Conservation (phyloP, 2,797 vertebrate species). For the Rousettus madagascariensis region DNA sequence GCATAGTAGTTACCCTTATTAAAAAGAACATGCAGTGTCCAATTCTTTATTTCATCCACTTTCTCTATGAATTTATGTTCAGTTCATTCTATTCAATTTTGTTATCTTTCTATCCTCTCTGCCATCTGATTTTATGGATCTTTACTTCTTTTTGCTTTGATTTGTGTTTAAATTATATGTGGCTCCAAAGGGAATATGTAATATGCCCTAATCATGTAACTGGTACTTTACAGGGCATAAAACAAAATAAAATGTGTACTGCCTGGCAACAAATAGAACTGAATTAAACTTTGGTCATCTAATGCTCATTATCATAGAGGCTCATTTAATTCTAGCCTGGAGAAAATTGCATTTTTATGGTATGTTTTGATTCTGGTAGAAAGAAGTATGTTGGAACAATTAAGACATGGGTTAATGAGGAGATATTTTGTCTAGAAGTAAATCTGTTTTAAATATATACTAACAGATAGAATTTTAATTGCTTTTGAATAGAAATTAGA, state of each 20-base stretch:
- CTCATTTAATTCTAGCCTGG: conserved; percentile 32
- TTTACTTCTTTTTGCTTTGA: not conserved
- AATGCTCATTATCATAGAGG: not conserved
- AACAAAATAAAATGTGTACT: conserved; percentile 18
- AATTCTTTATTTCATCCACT: not conserved
- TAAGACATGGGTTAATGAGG: conserved; percentile 59
- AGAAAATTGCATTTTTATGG: conserved; percentile 60
- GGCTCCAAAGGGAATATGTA: not conserved
- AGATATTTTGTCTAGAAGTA: conserved; percentile 30
- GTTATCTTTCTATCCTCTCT: not conserved
- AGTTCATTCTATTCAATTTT: not conserved
- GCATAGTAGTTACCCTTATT: not conserved
- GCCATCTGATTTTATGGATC: not conserved
- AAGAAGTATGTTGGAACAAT: not conserved
- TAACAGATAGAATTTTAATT: conserved; percentile 48
- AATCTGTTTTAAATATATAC: conserved; percentile 53
- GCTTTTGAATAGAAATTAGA: not conserved
- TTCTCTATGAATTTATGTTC: not conserved
- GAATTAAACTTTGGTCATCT: conserved; percentile 25
- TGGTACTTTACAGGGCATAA: not conserved
- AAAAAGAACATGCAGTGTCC: not conserved
- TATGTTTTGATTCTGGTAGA: conserved; percentile 37
- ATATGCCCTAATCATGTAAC: not conserved
- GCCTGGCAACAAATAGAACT: conserved; percentile 20
- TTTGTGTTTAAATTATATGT: not conserved